These are phyloP conservation scores for Eristalinus sepulchralis DNA, from an alignment of 2,888 invertebrate species.

Conservation along the genomic window DNA sequence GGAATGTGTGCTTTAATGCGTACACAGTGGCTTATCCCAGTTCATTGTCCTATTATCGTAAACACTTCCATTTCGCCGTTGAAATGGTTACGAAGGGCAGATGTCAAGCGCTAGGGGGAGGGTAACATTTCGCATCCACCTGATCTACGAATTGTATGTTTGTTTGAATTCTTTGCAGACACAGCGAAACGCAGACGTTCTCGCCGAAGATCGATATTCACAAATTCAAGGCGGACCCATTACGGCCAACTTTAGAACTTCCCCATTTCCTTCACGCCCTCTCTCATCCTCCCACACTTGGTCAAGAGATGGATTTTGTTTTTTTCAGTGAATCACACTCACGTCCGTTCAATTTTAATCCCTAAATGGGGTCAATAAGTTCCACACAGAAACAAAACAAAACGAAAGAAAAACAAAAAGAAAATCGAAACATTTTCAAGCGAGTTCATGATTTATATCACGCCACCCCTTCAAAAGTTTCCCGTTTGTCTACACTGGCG, in stretches of 20 bases:
- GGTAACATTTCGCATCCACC: not conserved
- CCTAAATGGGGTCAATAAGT: conserved; percentile 22
- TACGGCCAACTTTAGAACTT: too few species aligned
- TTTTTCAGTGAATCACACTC: not conserved
- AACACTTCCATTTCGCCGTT: conserved; percentile 38
- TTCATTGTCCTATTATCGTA: conserved; percentile 49
- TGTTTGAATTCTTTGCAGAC: not conserved
- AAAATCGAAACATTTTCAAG: not conserved
- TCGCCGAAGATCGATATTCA: not conserved
- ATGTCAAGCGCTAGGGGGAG: not conserved
- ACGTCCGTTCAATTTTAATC: conserved; percentile 16
- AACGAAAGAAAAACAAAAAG: not conserved
- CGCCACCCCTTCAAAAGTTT: conserved; percentile 8
- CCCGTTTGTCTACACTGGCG: conserved; percentile 25
- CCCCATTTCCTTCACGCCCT: too few species aligned
- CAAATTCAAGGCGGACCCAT: too few species aligned
- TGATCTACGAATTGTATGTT: not conserved
- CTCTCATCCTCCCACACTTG: not conserved
- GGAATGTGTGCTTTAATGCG: conserved; percentile 1
- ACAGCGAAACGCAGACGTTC: not conserved
- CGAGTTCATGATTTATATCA: conserved; percentile 48
- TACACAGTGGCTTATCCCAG: conserved; percentile 38
- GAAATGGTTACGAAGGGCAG: not conserved
- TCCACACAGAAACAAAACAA: not conserved
- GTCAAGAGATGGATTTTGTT: not conserved